Evolutionary conservation across 2,888 invertebrate species (phyloP), one percentile per base, ranked within the genome.

Genomic region (Eupsilia transversa): DNA sequence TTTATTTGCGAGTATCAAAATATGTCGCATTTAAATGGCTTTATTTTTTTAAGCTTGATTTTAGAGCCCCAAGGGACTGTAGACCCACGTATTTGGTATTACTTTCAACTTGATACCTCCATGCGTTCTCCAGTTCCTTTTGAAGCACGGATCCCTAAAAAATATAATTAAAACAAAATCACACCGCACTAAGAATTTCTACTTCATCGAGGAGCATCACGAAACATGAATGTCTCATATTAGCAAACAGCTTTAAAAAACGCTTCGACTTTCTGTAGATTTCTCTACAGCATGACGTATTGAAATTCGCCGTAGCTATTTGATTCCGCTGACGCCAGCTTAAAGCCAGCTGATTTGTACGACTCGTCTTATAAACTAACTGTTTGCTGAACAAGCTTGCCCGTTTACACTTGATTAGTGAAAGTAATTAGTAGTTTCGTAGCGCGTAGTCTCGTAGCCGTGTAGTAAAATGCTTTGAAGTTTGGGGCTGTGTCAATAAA

Each of bases 251-350:
- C 35, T 43, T n/a, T 10, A n/a, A 27, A 30, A 54, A 20, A 20
- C 14, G n/a, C n/a, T 17, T 63, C 46, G 0, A 65, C 56, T 69
- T 84, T 82, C 88, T 87, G 86, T 0, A 0, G 7, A 52, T 49
- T 30, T 23, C 17, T 82, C 17, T 61, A 43, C 75, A 79, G 41
- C 70, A 59, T 38, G 66, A 49, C 54, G 80, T 82, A 85, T 88
- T 87, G 84, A 89, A 89, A 89, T 90, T 82, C 83, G 78, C 65
- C 83, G 82, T 84, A 82, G 83, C 82, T 59, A 84, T 84, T 89
- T 88, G 87, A 89, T 86, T 88, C 79, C 71, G 86, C 90, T 88
- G 90, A 90, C 86, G 86, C 83, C 80, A 76, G 79, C 80, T 84
- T 84, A 80, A 83, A 84, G 67, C 79, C 82, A 80, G 79, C 84